These are phyloP conservation scores for Trochalopteron elliotii DNA, from an alignment of 2,113 vertebrate species.

Conservation along the genomic window DNA sequence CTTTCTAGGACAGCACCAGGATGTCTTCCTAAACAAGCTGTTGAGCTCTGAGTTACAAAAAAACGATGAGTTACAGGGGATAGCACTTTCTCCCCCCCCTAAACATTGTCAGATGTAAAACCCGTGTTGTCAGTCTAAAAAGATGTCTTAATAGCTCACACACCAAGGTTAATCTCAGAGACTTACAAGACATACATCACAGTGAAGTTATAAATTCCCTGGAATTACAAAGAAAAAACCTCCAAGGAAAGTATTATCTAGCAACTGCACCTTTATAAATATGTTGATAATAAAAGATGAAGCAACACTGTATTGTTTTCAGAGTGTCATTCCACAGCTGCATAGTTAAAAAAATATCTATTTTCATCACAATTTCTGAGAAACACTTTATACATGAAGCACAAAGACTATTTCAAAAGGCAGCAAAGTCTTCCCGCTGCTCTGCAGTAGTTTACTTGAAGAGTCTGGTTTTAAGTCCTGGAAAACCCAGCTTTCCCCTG, in stretches of 20 bases:
- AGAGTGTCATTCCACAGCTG: neutral
- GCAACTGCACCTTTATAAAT: neutral
- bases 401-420: neutral
- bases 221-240: neutral
- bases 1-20: neutral
- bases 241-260: neutral
- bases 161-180: neutral
- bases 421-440: neutral
- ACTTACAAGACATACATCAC: neutral
- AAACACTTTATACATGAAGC: neutral
- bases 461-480: neutral
- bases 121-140: neutral
- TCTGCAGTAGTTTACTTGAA: neutral
- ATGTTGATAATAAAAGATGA: neutral
- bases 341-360: neutral
- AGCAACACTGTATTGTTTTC: constrained; percentile 19
- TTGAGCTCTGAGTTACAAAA: neutral
- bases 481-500: neutral
- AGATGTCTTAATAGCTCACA: neutral
- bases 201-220: neutral
- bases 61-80: neutral
- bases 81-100: fast-evolving
- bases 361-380: constrained; percentile 16
- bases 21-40: neutral
- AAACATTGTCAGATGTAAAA: neutral